Conservation (phyloP, 64 coral and sea anemone species). For the Trachythela sp. region DNA sequence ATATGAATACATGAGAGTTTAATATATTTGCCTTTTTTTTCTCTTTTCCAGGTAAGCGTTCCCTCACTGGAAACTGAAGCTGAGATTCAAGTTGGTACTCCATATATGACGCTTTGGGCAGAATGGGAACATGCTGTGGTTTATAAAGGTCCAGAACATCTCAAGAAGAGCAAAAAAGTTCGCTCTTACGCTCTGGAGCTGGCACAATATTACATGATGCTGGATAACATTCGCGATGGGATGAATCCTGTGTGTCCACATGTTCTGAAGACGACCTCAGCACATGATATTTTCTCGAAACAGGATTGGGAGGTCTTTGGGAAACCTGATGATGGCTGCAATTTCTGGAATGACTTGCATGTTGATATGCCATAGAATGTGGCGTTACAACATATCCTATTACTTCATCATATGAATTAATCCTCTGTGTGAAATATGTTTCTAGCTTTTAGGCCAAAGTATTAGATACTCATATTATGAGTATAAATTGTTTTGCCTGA, state of each 20-base stretch:
- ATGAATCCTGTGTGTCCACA: conserved; percentile 4
- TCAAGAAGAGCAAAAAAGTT: background rate
- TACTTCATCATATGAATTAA: too few species aligned
- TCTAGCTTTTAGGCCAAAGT: too few species aligned
- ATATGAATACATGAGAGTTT: too few species aligned
- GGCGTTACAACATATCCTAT: too few species aligned
- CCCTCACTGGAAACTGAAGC: background rate
- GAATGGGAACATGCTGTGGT: conserved; percentile 32
- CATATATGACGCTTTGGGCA: conserved; percentile 51
- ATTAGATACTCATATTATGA: too few species aligned
- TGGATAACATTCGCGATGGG: conserved; percentile 31
- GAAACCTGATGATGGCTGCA: background rate
- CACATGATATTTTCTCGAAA: background rate
- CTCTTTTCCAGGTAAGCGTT: background rate
- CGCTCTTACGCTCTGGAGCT: background rate
- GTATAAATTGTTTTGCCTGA: too few species aligned
- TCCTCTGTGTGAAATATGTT: too few species aligned
- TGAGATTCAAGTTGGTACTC: conserved; percentile 44
- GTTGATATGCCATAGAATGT: conserved; percentile 1
- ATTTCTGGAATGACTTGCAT: conserved; percentile 31
- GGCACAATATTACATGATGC: conserved; percentile 42
- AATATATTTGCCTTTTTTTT: background rate
- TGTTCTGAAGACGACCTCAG: background rate
- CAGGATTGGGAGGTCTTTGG: background rate
- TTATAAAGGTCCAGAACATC: conserved; percentile 25